Evolutionary conservation across 1,140 invertebrate genomes (phyloP), one percentile per base, ranked within the genome.

Genomic region (Apis dorsata): DNA sequence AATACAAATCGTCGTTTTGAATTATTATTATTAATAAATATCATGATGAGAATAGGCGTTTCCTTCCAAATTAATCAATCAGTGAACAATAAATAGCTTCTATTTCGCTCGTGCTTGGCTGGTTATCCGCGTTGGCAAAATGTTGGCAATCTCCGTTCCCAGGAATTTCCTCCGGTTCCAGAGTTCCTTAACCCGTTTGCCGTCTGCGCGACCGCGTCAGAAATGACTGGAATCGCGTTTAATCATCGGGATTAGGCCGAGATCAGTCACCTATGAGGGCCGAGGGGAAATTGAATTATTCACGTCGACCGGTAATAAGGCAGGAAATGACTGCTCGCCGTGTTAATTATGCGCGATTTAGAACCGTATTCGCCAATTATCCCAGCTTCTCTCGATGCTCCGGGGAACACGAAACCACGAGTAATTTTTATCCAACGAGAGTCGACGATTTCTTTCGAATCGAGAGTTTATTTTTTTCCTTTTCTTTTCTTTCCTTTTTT

Each of bases 251-350:
- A 82, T 77, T 77, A 60, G 55, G 24, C 55, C 12, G 55, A 69
- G 73, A 68, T 65, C 63, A 60, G 65, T 81, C 70, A 69, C 11
- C 65, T n/a, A 28, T 17, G 73, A 76, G 51, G 73, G 28, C 24
- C 7, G 55, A 24, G 34, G 66, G 60, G 62, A 81, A 81, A 82
- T 71, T 80, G 66, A 69, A 84, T 84, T 80, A 84, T 53, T 59
- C 82, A 24, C 44, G 11, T 71, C 55, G 74, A 71, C 57, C 68
- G 77, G 53, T 80, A 87, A 89, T 84, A 84, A 81, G 72, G 75
- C 80, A 84, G 87, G 84, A 72, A 90, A 89, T 86, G 85, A 90
- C 89, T 90, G 89, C 86, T 90, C 74, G 81, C 81, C 71, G 28
- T 9, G 17, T 49, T 65, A 80, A 63, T 59, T 34, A 21, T 13